phyloP scores from a whole-genome alignment of 2,888 invertebrate species.

The Watsonalla binaria region DNA sequence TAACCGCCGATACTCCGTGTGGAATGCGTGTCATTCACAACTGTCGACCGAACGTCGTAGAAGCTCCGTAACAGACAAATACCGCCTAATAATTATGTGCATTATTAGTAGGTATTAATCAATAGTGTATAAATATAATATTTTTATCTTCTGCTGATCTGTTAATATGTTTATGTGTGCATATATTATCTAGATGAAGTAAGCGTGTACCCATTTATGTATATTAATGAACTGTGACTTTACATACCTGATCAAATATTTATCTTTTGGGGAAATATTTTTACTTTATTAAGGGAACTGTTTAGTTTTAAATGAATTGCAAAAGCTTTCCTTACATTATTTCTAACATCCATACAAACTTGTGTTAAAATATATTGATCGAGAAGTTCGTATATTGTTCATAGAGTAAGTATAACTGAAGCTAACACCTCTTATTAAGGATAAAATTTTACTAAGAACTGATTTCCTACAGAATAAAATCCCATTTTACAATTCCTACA shows the following conservation, averaged over 20 bases:
- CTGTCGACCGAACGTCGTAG: slow-evolving; percentile 11
- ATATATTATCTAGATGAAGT: neutral
- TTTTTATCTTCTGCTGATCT: neutral
- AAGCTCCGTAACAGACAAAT: slow-evolving; percentile 14
- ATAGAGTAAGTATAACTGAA: no score
- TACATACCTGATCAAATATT: no score
- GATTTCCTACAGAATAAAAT: slow-evolving; percentile 15
- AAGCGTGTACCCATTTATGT: no score
- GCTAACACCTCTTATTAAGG: no score
- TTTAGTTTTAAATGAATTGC: no score
- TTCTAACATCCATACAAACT: no score
- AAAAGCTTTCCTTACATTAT: no score
- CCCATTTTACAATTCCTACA: slow-evolving; percentile 20
- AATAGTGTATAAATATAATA: slow-evolving; percentile 21
- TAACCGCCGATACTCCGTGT: neutral
- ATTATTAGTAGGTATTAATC: slow-evolving; percentile 20
- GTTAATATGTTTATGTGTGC: neutral
- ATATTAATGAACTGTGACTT: no score
- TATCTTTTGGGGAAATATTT: no score
- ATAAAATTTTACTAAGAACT: neutral
- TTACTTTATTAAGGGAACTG: no score
- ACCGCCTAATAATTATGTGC: slow-evolving; percentile 20
- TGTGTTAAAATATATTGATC: no score
- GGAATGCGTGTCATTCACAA: slow-evolving; percentile 17
- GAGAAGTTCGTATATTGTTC: no score